Percentiles rank a stretch among this genome's conserved stretches.
phyloP scores from a whole-genome alignment of 1,140 invertebrate genomes.

The Cydia fagiglandana region DNA sequence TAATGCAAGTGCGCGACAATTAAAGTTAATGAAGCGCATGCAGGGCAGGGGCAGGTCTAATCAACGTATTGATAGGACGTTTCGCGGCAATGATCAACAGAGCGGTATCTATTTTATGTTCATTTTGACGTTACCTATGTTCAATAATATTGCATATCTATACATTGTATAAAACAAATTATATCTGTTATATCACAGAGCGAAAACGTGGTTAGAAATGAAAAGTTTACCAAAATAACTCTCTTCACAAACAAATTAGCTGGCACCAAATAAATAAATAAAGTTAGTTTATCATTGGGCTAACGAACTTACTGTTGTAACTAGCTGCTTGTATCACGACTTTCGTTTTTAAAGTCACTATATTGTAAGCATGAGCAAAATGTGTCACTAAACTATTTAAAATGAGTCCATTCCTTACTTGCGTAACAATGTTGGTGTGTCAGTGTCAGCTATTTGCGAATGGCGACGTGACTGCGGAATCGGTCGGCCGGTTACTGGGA shows the following conservation, averaged over 20 bases:
- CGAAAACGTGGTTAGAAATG: not conserved
- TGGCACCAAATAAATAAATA: too few relatives aligned
- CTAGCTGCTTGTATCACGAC: too few relatives aligned
- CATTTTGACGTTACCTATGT: not conserved
- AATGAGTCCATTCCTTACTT: conserved; percentile 13
- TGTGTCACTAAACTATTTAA: not conserved
- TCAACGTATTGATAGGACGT: not conserved
- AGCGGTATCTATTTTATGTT: not conserved
- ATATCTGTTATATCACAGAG: not conserved
- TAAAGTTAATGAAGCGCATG: not conserved
- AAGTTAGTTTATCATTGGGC: not conserved
- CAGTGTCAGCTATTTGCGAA: conserved; percentile 19
- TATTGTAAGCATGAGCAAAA: not conserved
- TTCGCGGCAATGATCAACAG: not conserved
- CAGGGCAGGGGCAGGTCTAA: not conserved
- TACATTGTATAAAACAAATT: not conserved
- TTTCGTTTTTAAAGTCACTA: too few relatives aligned
- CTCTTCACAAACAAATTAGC: too few relatives aligned
- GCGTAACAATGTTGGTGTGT: conserved; percentile 13
- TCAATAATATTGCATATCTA: not conserved
- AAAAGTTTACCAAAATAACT: too few relatives aligned
- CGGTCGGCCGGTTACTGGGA: conserved; percentile 13
- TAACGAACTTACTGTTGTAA: not conserved
- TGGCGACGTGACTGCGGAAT: conserved; percentile 6
- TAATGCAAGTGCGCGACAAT: not conserved